Conservation (phyloP, 2,888 invertebrate genomes). For the Aporophyla nigra region DNA sequence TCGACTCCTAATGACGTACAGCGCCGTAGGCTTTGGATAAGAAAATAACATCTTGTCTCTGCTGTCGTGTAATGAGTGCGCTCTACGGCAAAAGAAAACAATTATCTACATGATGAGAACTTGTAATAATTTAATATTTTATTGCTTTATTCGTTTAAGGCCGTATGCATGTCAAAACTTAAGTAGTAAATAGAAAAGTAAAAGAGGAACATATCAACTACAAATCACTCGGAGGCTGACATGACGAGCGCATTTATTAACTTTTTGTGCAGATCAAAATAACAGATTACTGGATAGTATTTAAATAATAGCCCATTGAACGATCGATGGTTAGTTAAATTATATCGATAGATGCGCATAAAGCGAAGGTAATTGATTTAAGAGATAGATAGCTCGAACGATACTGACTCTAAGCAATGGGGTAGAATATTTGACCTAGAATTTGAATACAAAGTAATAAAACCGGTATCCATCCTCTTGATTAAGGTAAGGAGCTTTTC, state of each 20-base stretch:
- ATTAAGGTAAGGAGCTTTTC: slow-evolving; percentile 1
- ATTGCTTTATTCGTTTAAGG: slow-evolving; percentile 55
- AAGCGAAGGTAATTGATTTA: slow-evolving; percentile 43
- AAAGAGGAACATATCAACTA: slow-evolving; percentile 45
- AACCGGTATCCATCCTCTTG: slow-evolving; percentile 29
- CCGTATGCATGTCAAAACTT: slow-evolving; percentile 56
- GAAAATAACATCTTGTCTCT: slow-evolving; percentile 78
- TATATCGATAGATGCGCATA: slow-evolving; percentile 56
- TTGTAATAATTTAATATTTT: slow-evolving; percentile 56
- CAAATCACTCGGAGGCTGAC: slow-evolving; percentile 41
- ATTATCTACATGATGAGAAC: slow-evolving; percentile 68
- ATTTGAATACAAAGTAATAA: slow-evolving; percentile 18
- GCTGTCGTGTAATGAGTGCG: slow-evolving; percentile 75
- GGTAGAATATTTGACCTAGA: slow-evolving; percentile 45
- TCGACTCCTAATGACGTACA: slow-evolving; percentile 78
- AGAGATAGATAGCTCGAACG: slow-evolving; percentile 28
- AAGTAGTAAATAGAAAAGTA: slow-evolving; percentile 48
- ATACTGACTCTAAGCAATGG: slow-evolving; percentile 40
- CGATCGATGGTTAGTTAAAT: slow-evolving; percentile 49
- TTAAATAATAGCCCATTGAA: slow-evolving; percentile 51
- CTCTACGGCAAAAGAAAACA: slow-evolving; percentile 72
- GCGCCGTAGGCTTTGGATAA: slow-evolving; percentile 76
- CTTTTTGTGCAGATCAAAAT: slow-evolving; percentile 31
- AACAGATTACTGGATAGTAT: slow-evolving; percentile 47
- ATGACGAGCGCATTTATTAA: slow-evolving; percentile 31